Base-by-base conservation (phyloP, 2,113 vertebrate species). In the Brachionichthys hirsutus region DNA sequence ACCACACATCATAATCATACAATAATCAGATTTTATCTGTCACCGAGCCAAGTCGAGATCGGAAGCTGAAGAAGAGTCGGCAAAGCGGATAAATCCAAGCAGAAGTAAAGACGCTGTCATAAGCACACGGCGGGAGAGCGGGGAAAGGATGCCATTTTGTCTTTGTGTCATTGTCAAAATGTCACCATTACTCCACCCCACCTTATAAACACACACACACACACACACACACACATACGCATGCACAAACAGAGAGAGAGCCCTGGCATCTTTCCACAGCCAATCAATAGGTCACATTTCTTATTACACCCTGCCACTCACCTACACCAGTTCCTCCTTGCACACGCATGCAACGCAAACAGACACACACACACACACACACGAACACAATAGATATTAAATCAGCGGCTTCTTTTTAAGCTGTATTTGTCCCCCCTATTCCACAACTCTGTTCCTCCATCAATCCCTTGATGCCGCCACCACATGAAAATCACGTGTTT, bases 211-310 rank as follows among this genome's bases (percentile, higher is more conserved):
- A 30, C 24, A 30, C 24, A 30, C 24, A 30, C 24, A 30, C 24
- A 30, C 8, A 8, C 24, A 30, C 24, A 30, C 3, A 30, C 24
- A 30, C 24, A 30, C 24, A 30, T 8, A 30, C 24, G 8, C 3
- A 3, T 8, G 3, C 24, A 30, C 24, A 30, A 4, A 30, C 24
- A 30, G 5, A 30, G 5, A 30, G 24, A 54, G 41, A 78, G 73
- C 70, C 62, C 67, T 77, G 75, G 78, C 78, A 70, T 80, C 67
- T 69, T 54, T 81, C 76, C 70, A 15, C 73, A 69, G 48, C 66
- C 70, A 72, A 85, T 89, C 82, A 81, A 81, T 80, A 84, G 81
- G 82, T 84, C 79, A 75, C 43, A 70, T 77, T 87, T 78, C 79
- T 78, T 85, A 79, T 86, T 85, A 77, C 78, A 75, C 78, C 63